Conservation (phyloP, 30 jellyfish, hydroid and myxozoan genomes). For the Turritopsis dohrnii region DNA sequence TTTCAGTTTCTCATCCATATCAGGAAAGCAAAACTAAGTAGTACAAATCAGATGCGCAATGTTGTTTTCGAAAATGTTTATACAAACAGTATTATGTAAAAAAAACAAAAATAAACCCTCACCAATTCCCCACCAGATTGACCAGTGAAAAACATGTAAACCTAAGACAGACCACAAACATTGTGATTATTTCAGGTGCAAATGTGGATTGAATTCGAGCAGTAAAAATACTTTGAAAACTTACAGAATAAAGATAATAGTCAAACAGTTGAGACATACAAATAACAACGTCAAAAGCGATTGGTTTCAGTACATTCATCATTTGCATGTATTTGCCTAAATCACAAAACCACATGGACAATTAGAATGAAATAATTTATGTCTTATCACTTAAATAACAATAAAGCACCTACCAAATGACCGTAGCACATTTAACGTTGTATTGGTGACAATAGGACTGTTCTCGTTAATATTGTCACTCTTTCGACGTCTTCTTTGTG, state of each 20-base stretch:
- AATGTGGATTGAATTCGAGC: neutral
- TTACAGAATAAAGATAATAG: slow-evolving; percentile 69
- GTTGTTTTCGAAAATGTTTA: neutral
- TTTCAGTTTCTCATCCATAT: slow-evolving; percentile 44
- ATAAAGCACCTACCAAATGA: slow-evolving; percentile 73
- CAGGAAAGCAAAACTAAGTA: slow-evolving; percentile 22
- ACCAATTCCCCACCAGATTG: slow-evolving; percentile 19
- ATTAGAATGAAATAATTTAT: neutral
- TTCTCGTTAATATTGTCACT: slow-evolving; percentile 36
- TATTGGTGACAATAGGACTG: slow-evolving; percentile 73
- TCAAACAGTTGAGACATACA: slow-evolving; percentile 94
- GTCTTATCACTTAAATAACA: neutral
- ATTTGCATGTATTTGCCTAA: slow-evolving; percentile 91
- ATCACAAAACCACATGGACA: neutral
- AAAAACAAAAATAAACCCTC: neutral
- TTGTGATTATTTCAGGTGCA: neutral
- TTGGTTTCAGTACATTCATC: slow-evolving; percentile 90
- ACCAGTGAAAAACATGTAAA: slow-evolving; percentile 8
- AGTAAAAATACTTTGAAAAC: slow-evolving; percentile 10
- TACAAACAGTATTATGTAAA: neutral
- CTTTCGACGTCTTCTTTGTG: slow-evolving; percentile 10
- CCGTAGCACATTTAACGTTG: slow-evolving; percentile 79
- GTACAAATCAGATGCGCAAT: neutral
- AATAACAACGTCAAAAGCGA: slow-evolving; percentile 86
- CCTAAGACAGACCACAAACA: neutral